These are phyloP conservation scores for Microtus montanus DNA, from an alignment of 2,113 vertebrate species.

Conservation along the genomic window DNA sequence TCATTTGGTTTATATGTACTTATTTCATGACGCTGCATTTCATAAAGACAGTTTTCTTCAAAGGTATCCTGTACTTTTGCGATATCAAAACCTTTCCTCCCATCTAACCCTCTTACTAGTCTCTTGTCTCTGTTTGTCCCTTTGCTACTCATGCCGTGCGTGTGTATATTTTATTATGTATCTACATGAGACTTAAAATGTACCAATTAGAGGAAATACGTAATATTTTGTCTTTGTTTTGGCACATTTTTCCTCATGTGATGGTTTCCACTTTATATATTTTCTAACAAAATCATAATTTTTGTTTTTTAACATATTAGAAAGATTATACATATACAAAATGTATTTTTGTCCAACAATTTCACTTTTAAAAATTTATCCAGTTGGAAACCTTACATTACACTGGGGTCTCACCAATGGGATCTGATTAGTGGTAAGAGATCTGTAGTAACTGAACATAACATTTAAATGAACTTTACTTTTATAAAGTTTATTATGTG, in stretches of 20 bases:
- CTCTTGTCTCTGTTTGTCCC: not conserved
- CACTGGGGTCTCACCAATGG: not conserved
- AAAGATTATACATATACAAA: no score
- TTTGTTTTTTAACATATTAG: no score
- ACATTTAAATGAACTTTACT: no score
- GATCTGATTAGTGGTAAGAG: not conserved
- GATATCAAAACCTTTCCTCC: no score
- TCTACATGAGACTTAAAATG: not conserved
- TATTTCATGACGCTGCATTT: not conserved
- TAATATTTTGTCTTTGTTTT: not conserved
- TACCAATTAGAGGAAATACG: not conserved
- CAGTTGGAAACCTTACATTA: not conserved
- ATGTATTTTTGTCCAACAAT: not conserved
- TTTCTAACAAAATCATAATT: not conserved
- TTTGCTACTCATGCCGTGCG: not conserved
- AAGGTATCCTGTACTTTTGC: not conserved
- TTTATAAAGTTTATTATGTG: not conserved
- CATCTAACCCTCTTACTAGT: fast-evolving
- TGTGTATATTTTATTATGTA: not conserved
- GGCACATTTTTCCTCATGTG: not conserved
- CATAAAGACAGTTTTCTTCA: not conserved
- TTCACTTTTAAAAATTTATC: not conserved
- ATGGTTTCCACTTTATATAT: no score
- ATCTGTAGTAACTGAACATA: no score
- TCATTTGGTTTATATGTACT: not conserved